Percentiles rank a stretch among this genome's conserved stretches.
phyloP scores from a whole-genome alignment of 2,888 invertebrate species.

The Drosophila sordidula region DNA sequence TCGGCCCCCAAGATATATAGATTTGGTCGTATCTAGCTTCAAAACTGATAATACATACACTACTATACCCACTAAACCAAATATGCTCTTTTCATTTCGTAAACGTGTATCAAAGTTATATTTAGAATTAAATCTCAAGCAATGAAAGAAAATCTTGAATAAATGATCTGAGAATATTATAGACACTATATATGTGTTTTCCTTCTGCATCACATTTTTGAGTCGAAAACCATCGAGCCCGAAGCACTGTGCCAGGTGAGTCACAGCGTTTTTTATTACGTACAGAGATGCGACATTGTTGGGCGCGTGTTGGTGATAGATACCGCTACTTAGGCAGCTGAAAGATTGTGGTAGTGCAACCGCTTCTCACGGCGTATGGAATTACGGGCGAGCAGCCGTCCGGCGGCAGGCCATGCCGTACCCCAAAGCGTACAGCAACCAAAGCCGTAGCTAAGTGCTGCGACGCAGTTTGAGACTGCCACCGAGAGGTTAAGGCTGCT shows the following conservation, averaged over 20 bases:
- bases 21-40: too few relatives aligned
- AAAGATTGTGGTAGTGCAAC: conserved; percentile 65
- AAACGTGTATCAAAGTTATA: too few relatives aligned
- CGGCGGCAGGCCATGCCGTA: conserved; percentile 2
- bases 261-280: conserved; percentile 59
- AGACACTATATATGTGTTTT: too few relatives aligned
- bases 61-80: too few relatives aligned
- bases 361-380: conserved; percentile 67
- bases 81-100: too few relatives aligned
- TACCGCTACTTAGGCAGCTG: conserved; percentile 68
- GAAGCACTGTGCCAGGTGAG: conserved; percentile 38
- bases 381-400: conserved; percentile 50
- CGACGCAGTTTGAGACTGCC: not conserved
- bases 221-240: not conserved
- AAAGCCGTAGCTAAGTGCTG: conserved; percentile 10
- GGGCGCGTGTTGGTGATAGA: conserved; percentile 65
- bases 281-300: conserved; percentile 66
- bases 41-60: too few relatives aligned
- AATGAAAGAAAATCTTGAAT: too few relatives aligned
- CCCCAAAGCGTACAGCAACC: conserved; percentile 10
- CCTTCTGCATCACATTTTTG: not conserved
- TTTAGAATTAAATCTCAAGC: too few relatives aligned
- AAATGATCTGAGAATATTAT: too few relatives aligned
- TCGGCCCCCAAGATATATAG: too few relatives aligned
- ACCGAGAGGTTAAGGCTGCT: conserved; percentile 3